phyloP scores from a whole-genome alignment of 2,888 invertebrate species.

The Cephus sareptanus region DNA sequence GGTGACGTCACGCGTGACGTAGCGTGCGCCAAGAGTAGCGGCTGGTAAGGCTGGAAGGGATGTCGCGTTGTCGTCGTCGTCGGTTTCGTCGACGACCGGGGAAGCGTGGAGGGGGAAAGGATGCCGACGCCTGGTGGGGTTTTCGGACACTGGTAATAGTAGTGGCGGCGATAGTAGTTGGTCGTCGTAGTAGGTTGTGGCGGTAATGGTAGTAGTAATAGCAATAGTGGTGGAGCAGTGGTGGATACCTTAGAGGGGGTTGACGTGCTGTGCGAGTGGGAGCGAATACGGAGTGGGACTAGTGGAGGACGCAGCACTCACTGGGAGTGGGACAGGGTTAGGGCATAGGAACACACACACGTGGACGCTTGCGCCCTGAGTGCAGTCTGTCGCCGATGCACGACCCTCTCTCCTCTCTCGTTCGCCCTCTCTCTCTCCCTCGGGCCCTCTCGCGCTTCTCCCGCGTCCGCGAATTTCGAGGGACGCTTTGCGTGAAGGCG shows the following conservation, averaged over 20 bases:
- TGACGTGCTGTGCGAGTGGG: not conserved
- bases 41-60: conserved; percentile 13
- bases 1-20: conserved; percentile 55
- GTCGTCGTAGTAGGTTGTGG: conserved; percentile 26
- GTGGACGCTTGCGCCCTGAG: conserved; percentile 52
- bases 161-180: not conserved
- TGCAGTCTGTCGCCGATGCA: conserved; percentile 44
- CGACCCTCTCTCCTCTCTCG: conserved; percentile 22
- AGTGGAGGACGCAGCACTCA: conserved; percentile 3
- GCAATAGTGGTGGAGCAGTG: not conserved
- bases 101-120: conserved; percentile 21
- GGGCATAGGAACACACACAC: conserved; percentile 47
- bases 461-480: conserved; percentile 6
- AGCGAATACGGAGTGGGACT: conserved; percentile 29
- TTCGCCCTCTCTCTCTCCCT: conserved; percentile 13
- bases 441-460: conserved; percentile 27
- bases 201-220: not conserved
- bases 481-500: not conserved
- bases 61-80: conserved; percentile 19
- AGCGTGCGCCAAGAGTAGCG: conserved; percentile 32
- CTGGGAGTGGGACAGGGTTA: conserved; percentile 40
- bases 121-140: conserved; percentile 9
- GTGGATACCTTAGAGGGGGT: not conserved
- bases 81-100: conserved; percentile 26
- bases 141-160: conserved; percentile 19